phyloP scores from a whole-genome alignment of 2,113 vertebrate genomes.

The Condylura cristata region DNA sequence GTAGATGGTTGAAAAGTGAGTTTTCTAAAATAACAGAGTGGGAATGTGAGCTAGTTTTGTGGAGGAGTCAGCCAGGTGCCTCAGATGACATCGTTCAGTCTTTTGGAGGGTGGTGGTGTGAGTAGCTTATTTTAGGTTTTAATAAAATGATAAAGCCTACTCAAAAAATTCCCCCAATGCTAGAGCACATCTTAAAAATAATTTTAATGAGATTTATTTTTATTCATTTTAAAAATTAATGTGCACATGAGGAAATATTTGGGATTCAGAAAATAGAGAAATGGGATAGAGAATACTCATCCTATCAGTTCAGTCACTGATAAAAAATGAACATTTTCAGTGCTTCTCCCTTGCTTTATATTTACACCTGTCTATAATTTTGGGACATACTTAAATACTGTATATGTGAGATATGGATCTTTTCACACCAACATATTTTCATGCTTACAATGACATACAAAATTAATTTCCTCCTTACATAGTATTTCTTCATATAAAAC shows the following conservation, averaged over 20 bases:
- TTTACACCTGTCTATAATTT: neutral
- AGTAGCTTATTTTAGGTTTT: conserved; percentile 45
- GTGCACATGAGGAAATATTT: conserved; percentile 21
- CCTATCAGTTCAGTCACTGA: neutral
- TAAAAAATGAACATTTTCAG: neutral
- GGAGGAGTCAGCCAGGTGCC: conserved; percentile 7
- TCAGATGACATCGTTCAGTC: conserved; percentile 23
- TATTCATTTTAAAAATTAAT: conserved; percentile 34
- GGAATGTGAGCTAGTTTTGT: conserved; percentile 60
- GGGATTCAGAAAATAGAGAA: conserved; percentile 34
- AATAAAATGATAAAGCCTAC: neutral
- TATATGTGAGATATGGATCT: neutral
- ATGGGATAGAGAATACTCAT: neutral
- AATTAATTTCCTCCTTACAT: neutral
- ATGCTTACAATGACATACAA: neutral
- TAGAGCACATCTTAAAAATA: conserved; percentile 24
- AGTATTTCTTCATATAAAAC: neutral
- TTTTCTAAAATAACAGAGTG: conserved; percentile 56
- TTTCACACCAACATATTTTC: neutral
- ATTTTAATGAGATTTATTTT: conserved; percentile 59
- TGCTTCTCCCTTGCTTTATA: neutral
- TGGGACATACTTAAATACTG: neutral
- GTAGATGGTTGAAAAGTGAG: conserved; percentile 40
- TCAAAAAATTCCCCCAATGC: neutral
- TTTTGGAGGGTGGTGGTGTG: neutral